Evolutionary conservation across 2,797 vertebrate genomes (phyloP).

Genomic region (Myotis pilosus): DNA sequence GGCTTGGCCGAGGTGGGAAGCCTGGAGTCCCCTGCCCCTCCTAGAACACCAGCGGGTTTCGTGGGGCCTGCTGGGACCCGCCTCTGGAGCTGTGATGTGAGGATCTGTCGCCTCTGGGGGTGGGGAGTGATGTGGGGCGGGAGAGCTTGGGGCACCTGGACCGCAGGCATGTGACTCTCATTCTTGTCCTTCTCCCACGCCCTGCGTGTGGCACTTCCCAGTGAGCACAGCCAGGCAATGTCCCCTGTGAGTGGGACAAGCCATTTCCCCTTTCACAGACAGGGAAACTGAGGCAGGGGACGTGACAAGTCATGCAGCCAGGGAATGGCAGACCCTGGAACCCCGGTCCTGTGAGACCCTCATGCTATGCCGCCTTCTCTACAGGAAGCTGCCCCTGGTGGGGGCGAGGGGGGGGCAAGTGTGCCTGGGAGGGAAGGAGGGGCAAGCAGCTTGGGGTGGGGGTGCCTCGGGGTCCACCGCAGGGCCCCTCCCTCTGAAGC

Average conservation of each 20-base stretch:
- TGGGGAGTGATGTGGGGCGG: background rate
- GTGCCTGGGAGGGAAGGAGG: too few relatives aligned
- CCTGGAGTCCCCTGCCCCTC: background rate
- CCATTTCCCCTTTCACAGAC: background rate
- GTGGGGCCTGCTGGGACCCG: background rate
- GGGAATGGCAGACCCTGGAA: background rate
- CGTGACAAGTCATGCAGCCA: background rate
- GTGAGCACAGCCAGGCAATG: background rate
- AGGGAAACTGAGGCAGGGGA: background rate
- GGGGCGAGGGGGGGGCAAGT: rapidly evolving
- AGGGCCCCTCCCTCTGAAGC: background rate
- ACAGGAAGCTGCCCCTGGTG: too few relatives aligned
- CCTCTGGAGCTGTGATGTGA: rapidly evolving
- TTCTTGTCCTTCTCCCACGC: too few relatives aligned
- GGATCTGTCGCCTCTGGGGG: background rate
- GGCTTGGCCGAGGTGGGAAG: background rate
- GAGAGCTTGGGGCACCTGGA: background rate
- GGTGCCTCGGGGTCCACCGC: too few relatives aligned
- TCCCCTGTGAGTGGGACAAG: background rate
- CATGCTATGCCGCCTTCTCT: background rate
- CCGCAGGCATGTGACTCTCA: background rate
- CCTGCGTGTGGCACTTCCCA: too few relatives aligned
- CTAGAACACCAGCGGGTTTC: rapidly evolving
- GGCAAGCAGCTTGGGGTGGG: background rate
- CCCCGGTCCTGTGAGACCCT: background rate